Percentiles rank a stretch among this genome's conserved stretches.
Evolutionary conservation across 1,140 invertebrate genomes (phyloP).

Genomic region (Wasmannia auropunctata): DNA sequence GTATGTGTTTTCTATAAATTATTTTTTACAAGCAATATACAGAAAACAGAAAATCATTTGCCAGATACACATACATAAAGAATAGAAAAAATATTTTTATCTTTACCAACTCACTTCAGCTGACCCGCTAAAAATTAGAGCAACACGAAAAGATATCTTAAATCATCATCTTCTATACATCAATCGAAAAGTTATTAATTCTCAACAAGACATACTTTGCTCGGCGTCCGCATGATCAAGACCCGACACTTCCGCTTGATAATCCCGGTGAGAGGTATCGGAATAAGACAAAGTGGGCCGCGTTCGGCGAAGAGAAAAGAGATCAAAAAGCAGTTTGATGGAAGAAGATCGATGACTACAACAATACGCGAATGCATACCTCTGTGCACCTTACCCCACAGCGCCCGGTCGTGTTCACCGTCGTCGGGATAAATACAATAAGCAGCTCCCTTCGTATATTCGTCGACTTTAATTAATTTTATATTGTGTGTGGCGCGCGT

Average conservation of each 20-base stretch:
- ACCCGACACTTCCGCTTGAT: constrained; percentile 45
- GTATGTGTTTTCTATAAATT: no score
- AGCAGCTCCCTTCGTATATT: constrained; percentile 67
- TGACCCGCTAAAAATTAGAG: constrained; percentile 82
- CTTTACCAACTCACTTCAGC: neutral
- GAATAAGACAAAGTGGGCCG: constrained; percentile 17
- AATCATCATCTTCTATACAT: constrained; percentile 52
- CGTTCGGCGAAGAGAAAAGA: constrained; percentile 8
- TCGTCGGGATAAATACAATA: constrained; percentile 69
- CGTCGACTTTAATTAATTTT: constrained; percentile 83
- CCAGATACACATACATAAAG: no score
- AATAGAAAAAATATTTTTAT: neutral
- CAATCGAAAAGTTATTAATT: constrained; percentile 80
- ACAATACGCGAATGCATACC: constrained; percentile 67
- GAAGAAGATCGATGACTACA: constrained; percentile 43
- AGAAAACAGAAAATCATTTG: neutral
- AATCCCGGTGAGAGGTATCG: constrained; percentile 5
- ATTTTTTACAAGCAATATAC: no score
- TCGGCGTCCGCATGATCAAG: constrained; percentile 66
- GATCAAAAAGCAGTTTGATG: neutral
- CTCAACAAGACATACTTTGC: constrained; percentile 79
- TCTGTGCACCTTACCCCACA: constrained; percentile 11
- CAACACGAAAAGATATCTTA: constrained; percentile 64
- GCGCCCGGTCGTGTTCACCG: neutral
- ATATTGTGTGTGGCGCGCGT: constrained; percentile 39